These are phyloP conservation scores for Enteromius mattozi DNA, from an alignment of 2,797 vertebrate genomes.

Conservation along the genomic window DNA sequence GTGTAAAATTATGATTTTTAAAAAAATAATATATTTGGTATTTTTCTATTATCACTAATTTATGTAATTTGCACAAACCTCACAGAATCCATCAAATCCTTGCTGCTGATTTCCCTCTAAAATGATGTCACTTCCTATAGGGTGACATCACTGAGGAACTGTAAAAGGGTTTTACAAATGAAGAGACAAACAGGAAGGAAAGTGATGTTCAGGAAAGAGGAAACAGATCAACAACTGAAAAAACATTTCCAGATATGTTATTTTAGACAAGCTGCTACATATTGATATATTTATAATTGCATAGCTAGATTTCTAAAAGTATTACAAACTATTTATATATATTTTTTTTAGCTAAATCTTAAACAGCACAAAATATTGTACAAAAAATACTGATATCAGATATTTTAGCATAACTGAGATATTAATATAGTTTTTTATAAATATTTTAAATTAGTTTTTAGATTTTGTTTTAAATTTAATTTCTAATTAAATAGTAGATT, in stretches of 20 bases:
- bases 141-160: background rate
- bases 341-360: background rate
- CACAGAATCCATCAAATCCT: too few species aligned
- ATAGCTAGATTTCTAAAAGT: background rate
- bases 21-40: background rate
- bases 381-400: background rate
- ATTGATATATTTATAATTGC: background rate
- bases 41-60: background rate
- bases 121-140: slow-evolving; percentile 20
- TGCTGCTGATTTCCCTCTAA: background rate
- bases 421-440: background rate
- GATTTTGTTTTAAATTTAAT: background rate
- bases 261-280: background rate
- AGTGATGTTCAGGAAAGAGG: background rate
- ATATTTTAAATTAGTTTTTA: background rate
- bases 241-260: background rate
- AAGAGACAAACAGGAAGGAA: background rate
- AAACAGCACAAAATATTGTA: background rate
- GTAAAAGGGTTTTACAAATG: background rate
- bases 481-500: too few species aligned
- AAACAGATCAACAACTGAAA: background rate
- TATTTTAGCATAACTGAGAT: background rate
- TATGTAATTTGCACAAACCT: background rate
- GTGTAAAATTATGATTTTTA: background rate
- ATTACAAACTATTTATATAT: background rate